phyloP scores from a whole-genome alignment of 2,113 vertebrate species.

The Gadus macrocephalus region DNA sequence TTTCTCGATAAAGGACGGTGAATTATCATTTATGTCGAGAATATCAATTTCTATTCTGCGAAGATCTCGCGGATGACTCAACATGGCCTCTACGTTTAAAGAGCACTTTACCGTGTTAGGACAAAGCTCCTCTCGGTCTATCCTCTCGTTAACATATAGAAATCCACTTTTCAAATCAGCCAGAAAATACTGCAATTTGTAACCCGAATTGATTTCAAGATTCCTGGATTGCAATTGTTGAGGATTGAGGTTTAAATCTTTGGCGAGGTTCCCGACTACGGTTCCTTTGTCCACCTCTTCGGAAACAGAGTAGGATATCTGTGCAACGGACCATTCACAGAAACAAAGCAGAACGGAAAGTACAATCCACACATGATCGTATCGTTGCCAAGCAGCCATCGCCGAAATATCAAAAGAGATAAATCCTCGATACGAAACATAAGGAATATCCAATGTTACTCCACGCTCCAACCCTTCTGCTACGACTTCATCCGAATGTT shows the following conservation, averaged over 20 bases:
- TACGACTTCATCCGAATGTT: neutral
- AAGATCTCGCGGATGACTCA: conserved; percentile 67
- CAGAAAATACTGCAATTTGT: conserved; percentile 50
- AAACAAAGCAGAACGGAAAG: conserved; percentile 43
- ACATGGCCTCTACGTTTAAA: conserved; percentile 66
- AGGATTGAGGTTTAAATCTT: conserved; percentile 50
- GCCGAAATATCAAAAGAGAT: neutral
- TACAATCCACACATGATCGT: conserved; percentile 19
- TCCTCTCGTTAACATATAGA: conserved; percentile 59
- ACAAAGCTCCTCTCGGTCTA: conserved; percentile 71
- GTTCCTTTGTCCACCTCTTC: conserved; percentile 50
- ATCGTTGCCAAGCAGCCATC: conserved; percentile 44
- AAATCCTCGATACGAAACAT: neutral
- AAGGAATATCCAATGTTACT: conserved; percentile 10
- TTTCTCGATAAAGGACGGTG: no score
- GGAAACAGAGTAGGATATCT: conserved; percentile 35
- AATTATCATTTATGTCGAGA: conserved; percentile 68
- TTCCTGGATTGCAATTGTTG: conserved; percentile 47
- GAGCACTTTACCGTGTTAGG: conserved; percentile 53
- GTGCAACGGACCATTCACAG: conserved; percentile 26
- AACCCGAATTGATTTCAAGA: conserved; percentile 55
- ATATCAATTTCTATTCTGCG: conserved; percentile 61
- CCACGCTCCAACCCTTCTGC: neutral
- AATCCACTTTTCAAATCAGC: conserved; percentile 65
- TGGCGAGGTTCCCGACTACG: conserved; percentile 50